phyloP scores from a whole-genome alignment of 2,113 vertebrate genomes.

The Octodon degus region DNA sequence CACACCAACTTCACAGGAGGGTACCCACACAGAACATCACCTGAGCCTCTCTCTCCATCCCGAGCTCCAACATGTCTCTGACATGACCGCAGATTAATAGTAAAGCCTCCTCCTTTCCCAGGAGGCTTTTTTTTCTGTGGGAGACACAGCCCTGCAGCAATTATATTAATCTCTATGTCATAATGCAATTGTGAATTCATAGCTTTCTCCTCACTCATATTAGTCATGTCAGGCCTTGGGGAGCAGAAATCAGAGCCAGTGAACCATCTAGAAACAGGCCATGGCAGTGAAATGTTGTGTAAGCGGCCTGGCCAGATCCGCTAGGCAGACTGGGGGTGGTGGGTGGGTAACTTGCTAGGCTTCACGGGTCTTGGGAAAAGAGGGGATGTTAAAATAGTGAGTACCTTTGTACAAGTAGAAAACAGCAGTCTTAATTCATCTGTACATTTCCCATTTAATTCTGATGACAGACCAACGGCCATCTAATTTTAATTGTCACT shows the following conservation, averaged over 20 bases:
- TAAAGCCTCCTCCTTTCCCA: neutral
- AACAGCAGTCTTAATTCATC: neutral
- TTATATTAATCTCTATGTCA: slow-evolving; percentile 29
- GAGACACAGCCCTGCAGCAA: neutral
- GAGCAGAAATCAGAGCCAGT: slow-evolving; percentile 1
- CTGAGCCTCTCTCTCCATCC: neutral
- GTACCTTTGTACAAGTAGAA: neutral
- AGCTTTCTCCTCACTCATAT: neutral
- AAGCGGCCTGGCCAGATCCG: neutral
- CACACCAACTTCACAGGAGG: neutral
- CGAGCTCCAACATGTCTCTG: neutral
- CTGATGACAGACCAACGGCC: neutral
- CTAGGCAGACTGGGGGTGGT: neutral
- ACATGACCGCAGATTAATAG: neutral
- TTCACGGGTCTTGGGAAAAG: neutral
- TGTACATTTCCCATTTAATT: neutral
- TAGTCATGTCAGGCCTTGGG: neutral
- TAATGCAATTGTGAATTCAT: slow-evolving; percentile 62
- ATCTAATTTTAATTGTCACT: rapidly evolving
- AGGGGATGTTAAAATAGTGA: neutral
- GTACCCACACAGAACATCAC: neutral
- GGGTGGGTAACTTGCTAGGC: neutral
- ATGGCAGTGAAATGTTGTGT: slow-evolving; percentile 41
- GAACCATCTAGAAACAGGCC: slow-evolving; percentile 50
- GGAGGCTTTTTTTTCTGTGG: neutral